Evolutionary conservation across 2,113 vertebrate species (phyloP).

Genomic region (Malurus melanocephalus): DNA sequence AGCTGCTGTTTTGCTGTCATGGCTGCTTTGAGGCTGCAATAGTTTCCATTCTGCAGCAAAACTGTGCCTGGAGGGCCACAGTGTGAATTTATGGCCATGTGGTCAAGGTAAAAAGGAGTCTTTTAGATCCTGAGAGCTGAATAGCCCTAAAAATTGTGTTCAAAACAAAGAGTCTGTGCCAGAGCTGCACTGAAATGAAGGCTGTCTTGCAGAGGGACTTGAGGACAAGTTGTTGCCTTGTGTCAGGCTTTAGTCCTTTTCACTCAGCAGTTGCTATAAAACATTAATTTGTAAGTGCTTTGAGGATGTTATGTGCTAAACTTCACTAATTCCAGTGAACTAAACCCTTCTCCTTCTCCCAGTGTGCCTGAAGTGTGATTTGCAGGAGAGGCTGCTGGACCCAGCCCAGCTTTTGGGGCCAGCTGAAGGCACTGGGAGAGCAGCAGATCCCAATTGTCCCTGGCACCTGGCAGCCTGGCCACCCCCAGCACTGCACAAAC

Average conservation of each 20-base stretch:
- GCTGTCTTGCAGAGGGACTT: neutral
- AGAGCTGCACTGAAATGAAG: neutral
- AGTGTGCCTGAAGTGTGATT: conserved; percentile 92
- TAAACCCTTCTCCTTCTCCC: neutral
- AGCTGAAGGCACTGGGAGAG: conserved; percentile 64
- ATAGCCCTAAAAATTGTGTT: neutral
- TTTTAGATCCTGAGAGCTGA: neutral
- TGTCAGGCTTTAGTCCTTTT: neutral
- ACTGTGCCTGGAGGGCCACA: neutral
- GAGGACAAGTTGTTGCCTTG: neutral
- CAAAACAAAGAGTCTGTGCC: neutral
- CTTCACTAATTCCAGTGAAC: neutral
- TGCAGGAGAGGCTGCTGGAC: conserved; percentile 88
- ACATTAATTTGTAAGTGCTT: neutral
- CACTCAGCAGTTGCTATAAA: neutral
- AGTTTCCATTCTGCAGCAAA: neutral
- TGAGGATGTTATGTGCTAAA: neutral
- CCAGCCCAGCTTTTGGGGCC: conserved; percentile 79
- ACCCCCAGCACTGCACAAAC: conserved; percentile 50
- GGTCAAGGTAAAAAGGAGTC: neutral
- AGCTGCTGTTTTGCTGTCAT: neutral
- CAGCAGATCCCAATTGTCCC: conserved; percentile 67
- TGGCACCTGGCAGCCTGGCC: conserved; percentile 72
- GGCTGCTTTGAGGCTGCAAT: neutral
- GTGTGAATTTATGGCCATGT: neutral